phyloP scores from a whole-genome alignment of 2,888 invertebrate genomes.

The Bhutanitis thaidina region DNA sequence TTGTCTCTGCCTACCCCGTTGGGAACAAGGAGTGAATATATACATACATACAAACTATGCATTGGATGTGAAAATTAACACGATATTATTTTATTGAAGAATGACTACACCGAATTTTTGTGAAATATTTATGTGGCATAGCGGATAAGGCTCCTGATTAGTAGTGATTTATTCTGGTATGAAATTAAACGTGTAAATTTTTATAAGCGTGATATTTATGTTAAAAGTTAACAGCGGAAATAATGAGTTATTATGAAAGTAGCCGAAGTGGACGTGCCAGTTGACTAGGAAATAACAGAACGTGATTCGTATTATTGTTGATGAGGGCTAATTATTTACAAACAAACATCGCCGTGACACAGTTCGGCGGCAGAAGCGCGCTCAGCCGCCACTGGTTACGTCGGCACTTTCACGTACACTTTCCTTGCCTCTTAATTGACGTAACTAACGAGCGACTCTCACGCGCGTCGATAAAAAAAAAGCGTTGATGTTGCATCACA shows the following conservation, averaged over 20 bases:
- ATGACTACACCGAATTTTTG: too few relatives aligned
- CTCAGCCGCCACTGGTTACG: constrained; percentile 46
- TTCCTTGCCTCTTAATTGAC: constrained; percentile 75
- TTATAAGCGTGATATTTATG: background rate
- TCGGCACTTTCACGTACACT: constrained; percentile 73
- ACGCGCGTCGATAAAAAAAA: constrained; percentile 67
- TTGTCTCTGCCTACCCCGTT: too few relatives aligned
- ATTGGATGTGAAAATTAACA: too few relatives aligned
- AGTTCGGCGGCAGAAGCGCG: constrained; percentile 36
- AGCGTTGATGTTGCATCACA: constrained; percentile 68
- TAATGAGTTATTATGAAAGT: constrained; percentile 17
- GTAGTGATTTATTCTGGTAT: too few relatives aligned
- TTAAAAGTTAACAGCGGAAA: constrained; percentile 15
- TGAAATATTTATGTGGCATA: too few relatives aligned
- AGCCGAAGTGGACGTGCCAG: constrained; percentile 25
- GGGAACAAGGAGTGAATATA: too few relatives aligned
- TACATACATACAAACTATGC: too few relatives aligned
- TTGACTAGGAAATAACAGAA: constrained; percentile 35
- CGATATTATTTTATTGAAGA: too few relatives aligned
- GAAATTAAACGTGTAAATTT: background rate
- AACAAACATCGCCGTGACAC: constrained; percentile 71
- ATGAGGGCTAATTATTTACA: constrained; percentile 56
- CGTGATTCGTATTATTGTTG: constrained; percentile 41
- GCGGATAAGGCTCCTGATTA: too few relatives aligned
- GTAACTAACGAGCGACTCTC: constrained; percentile 74